Base-by-base conservation (phyloP, 2,888 invertebrate species). In the Mechanitis messenoides region DNA sequence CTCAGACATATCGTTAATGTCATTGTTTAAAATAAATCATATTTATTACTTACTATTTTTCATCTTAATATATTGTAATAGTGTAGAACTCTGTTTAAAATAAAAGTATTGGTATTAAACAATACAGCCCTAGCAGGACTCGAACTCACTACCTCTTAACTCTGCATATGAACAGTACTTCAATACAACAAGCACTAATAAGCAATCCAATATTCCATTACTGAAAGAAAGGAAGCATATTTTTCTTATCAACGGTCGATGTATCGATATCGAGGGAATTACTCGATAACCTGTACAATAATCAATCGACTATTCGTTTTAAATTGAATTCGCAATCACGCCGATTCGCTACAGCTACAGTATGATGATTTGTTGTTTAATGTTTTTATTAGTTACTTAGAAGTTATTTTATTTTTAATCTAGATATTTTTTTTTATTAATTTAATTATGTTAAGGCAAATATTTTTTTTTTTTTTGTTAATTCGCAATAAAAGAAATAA, bases 251-350 rank as follows among this genome's bases (percentile, higher is more conserved):
- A 50, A 50, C 31, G 6, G 31, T 50, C 50, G 50, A 50, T 50
- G 31, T 31, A 50, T 50, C 50, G 50, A 50, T 50, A 50, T 5
- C 53, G 57, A 57, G 56, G 56, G 61, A 61, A 61, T 54, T 46
- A 61, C 57, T 61, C 61, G 61, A 61, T 61, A 61, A 61, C 45
- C 53, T 31, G 46, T 42, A 53, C 35, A 57, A 54, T 56, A 56
- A 46, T 45, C 56, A 53, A 60, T 42, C 60, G 60, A 60, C 42
- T 55, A 45, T 50, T 45, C 47, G 28, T 50, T 50, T 50, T 50
- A 50, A 50, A 50, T 50, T 50, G 67, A 69, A 71, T 74, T 71
- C 69, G 68, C 68, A 66, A 66, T 62, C 64, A 60, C 56, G 66
- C 58, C 66, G 63, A 64, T 68, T 68, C 64, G 64, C 69, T 69